These are phyloP conservation scores for Glandiceps talaboti DNA, from an alignment of 53 echinoderm and acorn worm genomes.

Conservation along the genomic window DNA sequence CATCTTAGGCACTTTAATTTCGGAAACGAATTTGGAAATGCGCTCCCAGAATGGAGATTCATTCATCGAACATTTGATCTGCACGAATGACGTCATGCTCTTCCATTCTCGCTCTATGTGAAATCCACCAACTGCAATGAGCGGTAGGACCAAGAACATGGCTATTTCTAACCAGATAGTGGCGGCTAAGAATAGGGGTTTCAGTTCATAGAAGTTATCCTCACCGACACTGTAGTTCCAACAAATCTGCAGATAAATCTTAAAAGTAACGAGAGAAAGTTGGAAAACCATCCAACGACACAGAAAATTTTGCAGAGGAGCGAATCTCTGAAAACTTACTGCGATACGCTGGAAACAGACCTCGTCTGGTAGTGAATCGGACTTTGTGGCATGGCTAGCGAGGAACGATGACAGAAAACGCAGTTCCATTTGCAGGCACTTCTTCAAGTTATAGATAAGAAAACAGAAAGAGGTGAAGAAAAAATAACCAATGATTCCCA, in stretches of 20 bases:
- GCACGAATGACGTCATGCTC: background rate
- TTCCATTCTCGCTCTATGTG: background rate
- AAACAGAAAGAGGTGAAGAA: background rate
- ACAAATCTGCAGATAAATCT: background rate
- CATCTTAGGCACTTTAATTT: background rate
- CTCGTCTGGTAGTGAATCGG: background rate
- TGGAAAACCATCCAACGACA: background rate
- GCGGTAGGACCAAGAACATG: background rate
- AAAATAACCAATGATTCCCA: background rate
- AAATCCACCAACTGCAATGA: background rate
- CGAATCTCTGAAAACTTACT: background rate
- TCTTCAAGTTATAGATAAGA: too few species aligned
- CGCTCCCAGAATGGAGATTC: background rate
- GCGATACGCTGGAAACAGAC: background rate
- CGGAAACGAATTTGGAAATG: background rate
- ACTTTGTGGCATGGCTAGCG: too few species aligned
- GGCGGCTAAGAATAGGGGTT: background rate
- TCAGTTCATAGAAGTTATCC: background rate
- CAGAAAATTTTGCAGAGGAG: background rate
- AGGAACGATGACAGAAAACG: background rate
- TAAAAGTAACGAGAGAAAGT: background rate
- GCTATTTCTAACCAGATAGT: background rate
- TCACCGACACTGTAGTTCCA: background rate
- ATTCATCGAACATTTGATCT: background rate
- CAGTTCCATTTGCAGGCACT: background rate